Evolutionary conservation across 2,113 vertebrate species (phyloP).

Genomic region (Gadus macrocephalus): DNA sequence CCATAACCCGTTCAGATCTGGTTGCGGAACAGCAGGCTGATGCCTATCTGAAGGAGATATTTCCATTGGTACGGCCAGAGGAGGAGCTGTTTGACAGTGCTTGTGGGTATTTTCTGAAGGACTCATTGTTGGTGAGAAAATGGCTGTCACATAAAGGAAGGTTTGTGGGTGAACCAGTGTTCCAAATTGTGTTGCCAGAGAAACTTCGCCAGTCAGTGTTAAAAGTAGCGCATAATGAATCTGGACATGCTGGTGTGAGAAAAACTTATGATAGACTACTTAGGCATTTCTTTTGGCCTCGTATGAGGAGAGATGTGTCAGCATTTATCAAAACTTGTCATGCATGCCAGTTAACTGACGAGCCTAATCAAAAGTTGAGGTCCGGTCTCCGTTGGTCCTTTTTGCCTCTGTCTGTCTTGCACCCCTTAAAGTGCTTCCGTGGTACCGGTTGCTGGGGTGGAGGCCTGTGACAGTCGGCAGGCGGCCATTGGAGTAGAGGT

Average conservation of each 20-base stretch:
- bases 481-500: too few species aligned
- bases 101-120: neutral
- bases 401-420: too few species aligned
- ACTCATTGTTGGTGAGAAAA: conserved; percentile 9
- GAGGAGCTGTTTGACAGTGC: neutral
- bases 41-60: neutral
- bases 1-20: neutral
- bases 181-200: conserved; percentile 3
- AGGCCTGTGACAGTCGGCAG: too few species aligned
- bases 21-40: neutral
- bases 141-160: neutral
- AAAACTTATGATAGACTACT: too few species aligned
- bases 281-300: too few species aligned
- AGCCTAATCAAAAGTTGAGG: neutral
- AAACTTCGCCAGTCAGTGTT: neutral
- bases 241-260: too few species aligned
- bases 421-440: too few species aligned
- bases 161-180: neutral
- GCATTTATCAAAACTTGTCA: neutral
- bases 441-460: too few species aligned
- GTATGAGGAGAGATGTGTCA: too few species aligned
- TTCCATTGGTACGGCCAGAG: neutral
- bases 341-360: too few species aligned
- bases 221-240: too few species aligned
- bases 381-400: too few species aligned